Percentiles rank a stretch among this genome's conserved stretches.
Conservation (phyloP, 2,888 invertebrate species). For the Amphipoea lucens region DNA sequence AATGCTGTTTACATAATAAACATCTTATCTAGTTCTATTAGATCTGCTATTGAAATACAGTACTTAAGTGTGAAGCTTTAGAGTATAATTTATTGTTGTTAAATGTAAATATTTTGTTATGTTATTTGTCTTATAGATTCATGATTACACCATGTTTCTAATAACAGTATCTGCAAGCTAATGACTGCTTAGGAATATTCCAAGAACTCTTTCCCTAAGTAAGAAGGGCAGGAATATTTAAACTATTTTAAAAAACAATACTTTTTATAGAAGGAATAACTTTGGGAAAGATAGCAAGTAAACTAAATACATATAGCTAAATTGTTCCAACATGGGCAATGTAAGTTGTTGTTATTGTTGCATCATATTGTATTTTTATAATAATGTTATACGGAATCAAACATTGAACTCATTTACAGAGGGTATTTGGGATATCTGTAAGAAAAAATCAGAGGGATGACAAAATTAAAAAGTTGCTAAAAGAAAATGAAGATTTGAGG, state of each 20-base stretch:
- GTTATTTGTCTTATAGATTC: conserved; percentile 3
- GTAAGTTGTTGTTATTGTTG: conserved; percentile 4
- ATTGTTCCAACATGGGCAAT: neutral
- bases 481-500: conserved; percentile 78
- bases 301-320: neutral
- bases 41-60: conserved; percentile 20
- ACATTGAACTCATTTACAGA: conserved; percentile 74
- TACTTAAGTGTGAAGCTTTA: neutral
- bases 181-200: neutral
- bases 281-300: neutral
- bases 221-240: neutral
- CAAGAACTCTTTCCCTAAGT: neutral
- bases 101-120: conserved; percentile 7
- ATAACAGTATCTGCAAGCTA: neutral
- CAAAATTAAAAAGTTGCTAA: conserved; percentile 75
- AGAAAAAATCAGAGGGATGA: conserved; percentile 80
- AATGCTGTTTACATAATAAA: conserved; percentile 18
- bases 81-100: conserved; percentile 11
- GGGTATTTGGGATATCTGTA: conserved; percentile 82
- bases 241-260: neutral
- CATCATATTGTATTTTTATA: neutral
- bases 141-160: neutral
- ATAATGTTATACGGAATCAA: conserved; percentile 25
- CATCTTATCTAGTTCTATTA: conserved; percentile 19
- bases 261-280: neutral